Evolutionary conservation across 1,140 invertebrate species (phyloP).

Genomic region (Eumeta japonica): DNA sequence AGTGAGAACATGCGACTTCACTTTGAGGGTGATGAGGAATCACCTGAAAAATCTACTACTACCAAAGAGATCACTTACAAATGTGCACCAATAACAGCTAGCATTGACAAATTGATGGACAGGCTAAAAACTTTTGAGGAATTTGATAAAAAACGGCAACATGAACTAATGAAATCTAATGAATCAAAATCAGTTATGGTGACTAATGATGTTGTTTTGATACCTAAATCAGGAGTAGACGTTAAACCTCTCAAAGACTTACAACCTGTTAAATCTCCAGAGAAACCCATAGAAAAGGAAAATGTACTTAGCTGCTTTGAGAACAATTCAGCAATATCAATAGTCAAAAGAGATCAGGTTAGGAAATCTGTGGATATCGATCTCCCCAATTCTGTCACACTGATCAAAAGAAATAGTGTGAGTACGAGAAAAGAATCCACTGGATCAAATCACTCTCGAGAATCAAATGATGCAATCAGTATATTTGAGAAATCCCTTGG

Average conservation of each 20-base stretch:
- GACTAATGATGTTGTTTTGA: conserved; percentile 50
- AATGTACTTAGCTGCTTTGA: conserved; percentile 54
- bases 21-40: conserved; percentile 37
- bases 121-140: conserved; percentile 55
- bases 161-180: conserved; percentile 37
- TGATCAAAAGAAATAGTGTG: conserved; percentile 50
- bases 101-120: conserved; percentile 53
- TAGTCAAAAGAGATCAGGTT: conserved; percentile 51
- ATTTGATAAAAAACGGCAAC: conserved; percentile 50
- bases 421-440: conserved; percentile 51
- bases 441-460: conserved; percentile 47
- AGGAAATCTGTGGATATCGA: conserved; percentile 50
- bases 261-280: conserved; percentile 42
- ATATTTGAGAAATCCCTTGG: conserved; percentile 54
- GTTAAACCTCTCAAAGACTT: conserved; percentile 50
- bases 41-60: conserved; percentile 31
- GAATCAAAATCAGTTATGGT: conserved; percentile 48
- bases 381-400: conserved; percentile 47
- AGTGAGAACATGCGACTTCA: conserved; percentile 47
- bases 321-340: conserved; percentile 54
- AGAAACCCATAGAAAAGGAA: conserved; percentile 48
- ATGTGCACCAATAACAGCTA: conserved; percentile 31
- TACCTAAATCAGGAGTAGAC: conserved; percentile 49
- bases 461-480: conserved; percentile 45
- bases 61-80: conserved; percentile 40